Evolutionary conservation across 1,140 invertebrate genomes (phyloP).

Genomic region (Cydia fagiglandana): DNA sequence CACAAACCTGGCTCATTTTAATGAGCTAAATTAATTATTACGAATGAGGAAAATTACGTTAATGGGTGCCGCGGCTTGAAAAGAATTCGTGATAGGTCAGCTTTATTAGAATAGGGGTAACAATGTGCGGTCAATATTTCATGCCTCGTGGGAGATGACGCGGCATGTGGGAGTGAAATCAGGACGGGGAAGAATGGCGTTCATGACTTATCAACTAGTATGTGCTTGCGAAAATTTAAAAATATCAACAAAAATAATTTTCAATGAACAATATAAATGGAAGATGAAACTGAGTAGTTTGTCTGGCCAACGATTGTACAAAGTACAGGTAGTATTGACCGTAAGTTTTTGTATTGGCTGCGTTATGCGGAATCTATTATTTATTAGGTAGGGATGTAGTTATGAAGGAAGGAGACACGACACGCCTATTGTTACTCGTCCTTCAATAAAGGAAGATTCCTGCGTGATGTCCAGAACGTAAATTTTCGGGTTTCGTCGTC

Average conservation of each 20-base stretch:
- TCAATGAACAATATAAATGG: too few relatives aligned
- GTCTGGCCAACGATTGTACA: background rate
- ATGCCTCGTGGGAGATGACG: slow-evolving; percentile 48
- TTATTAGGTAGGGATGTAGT: background rate
- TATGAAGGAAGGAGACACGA: slow-evolving; percentile 42
- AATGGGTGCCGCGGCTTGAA: slow-evolving; percentile 55
- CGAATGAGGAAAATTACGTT: slow-evolving; percentile 44
- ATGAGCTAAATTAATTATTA: slow-evolving; percentile 56
- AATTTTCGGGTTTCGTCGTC: background rate
- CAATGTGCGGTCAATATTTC: slow-evolving; percentile 58
- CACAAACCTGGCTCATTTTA: slow-evolving; percentile 41
- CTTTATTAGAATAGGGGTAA: slow-evolving; percentile 49
- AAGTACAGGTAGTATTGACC: background rate
- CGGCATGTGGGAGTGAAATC: slow-evolving; percentile 47
- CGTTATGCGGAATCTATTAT: background rate
- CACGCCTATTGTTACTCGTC: slow-evolving; percentile 5
- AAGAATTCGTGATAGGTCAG: slow-evolving; percentile 58
- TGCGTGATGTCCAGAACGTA: slow-evolving; percentile 1
- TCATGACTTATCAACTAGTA: background rate
- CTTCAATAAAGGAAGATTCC: slow-evolving; percentile 43
- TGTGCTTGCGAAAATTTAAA: background rate
- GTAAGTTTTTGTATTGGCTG: background rate
- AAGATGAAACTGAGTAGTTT: background rate
- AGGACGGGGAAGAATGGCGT: slow-evolving; percentile 34
- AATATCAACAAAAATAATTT: background rate